These are phyloP conservation scores for Drosophila suboccidentalis DNA, from an alignment of 2,888 invertebrate species.

Conservation along the genomic window DNA sequence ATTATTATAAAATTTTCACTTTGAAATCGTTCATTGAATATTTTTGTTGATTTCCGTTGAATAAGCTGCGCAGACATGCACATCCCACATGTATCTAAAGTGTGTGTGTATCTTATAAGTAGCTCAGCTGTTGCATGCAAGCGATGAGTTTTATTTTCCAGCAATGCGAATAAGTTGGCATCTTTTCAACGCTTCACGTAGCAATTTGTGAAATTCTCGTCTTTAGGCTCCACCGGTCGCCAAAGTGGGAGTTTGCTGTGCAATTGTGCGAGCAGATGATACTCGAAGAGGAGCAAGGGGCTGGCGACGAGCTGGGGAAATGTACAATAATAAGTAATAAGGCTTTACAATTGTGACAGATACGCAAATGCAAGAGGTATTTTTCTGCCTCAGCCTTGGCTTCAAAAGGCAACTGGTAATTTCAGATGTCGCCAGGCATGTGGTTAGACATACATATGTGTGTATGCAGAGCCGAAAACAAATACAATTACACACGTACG, in stretches of 20 bases:
- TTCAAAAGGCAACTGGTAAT: slow-evolving; percentile 41
- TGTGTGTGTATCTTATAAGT: slow-evolving; percentile 10
- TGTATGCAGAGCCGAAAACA: slow-evolving; percentile 30
- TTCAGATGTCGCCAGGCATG: slow-evolving; percentile 47
- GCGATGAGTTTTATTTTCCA: slow-evolving; percentile 16
- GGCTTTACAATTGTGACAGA: slow-evolving; percentile 64
- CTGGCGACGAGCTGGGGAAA: slow-evolving; percentile 13
- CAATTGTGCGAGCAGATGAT: slow-evolving; percentile 17
- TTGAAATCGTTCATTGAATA: background rate
- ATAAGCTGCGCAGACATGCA: slow-evolving; percentile 30
- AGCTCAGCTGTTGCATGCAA: slow-evolving; percentile 15
- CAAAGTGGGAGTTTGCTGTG: slow-evolving; percentile 25
- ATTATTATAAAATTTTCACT: slow-evolving; percentile 3
- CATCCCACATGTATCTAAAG: slow-evolving; percentile 16
- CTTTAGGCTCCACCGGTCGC: slow-evolving; percentile 16
- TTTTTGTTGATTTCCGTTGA: slow-evolving; percentile 20
- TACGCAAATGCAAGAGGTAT: slow-evolving; percentile 29
- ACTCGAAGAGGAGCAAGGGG: background rate
- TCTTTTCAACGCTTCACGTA: slow-evolving; percentile 77
- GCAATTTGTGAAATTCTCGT: slow-evolving; percentile 79
- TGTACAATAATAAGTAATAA: slow-evolving; percentile 57
- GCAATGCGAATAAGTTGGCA: slow-evolving; percentile 60
- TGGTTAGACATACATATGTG: background rate
- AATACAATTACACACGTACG: slow-evolving; percentile 37
- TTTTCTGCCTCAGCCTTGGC: slow-evolving; percentile 50